A percentile compares a stretch with the other conserved stretches of the same genome.
phyloP scores from a whole-genome alignment of 1,140 invertebrate species.

The Bathynomus jamesi region DNA sequence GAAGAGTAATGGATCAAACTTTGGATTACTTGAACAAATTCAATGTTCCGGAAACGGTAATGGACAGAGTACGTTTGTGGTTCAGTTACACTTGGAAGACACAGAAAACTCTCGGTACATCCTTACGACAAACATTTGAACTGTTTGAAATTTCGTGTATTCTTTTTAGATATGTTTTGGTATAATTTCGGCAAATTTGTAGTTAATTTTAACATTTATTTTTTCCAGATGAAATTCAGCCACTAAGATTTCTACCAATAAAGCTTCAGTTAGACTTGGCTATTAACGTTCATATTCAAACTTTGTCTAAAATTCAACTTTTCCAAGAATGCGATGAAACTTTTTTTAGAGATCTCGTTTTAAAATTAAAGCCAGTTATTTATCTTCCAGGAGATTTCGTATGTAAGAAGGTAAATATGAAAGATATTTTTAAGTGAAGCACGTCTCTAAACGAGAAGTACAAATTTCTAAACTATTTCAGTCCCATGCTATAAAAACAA shows the following conservation, averaged over 20 bases:
- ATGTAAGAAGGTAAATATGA: conserved; percentile 69
- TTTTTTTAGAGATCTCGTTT: conserved; percentile 75
- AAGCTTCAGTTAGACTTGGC: conserved; percentile 90
- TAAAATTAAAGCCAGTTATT: conserved; percentile 76
- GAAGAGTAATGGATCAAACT: conserved; percentile 67
- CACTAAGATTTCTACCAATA: conserved; percentile 53
- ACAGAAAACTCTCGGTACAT: conserved; percentile 75
- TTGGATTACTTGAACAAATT: conserved; percentile 69
- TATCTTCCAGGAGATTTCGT: conserved; percentile 83
- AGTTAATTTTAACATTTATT: too few species aligned
- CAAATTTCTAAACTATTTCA: too few species aligned
- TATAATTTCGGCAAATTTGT: too few species aligned
- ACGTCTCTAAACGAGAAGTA: too few species aligned
- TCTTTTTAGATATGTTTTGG: too few species aligned
- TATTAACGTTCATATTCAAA: conserved; percentile 81
- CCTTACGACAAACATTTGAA: neutral
- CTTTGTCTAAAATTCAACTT: conserved; percentile 73
- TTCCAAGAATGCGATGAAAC: conserved; percentile 84
- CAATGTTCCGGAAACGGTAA: conserved; percentile 66
- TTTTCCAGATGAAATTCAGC: conserved; percentile 10
- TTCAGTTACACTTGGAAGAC: conserved; percentile 88
- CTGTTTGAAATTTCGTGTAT: neutral
- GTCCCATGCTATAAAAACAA: too few species aligned
- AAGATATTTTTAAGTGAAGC: too few species aligned
- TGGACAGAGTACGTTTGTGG: conserved; percentile 74